Evolutionary conservation across 2,797 vertebrate genomes (phyloP), one percentile per base, ranked within the genome.

Genomic region (Melanotaenia trifasciata): DNA sequence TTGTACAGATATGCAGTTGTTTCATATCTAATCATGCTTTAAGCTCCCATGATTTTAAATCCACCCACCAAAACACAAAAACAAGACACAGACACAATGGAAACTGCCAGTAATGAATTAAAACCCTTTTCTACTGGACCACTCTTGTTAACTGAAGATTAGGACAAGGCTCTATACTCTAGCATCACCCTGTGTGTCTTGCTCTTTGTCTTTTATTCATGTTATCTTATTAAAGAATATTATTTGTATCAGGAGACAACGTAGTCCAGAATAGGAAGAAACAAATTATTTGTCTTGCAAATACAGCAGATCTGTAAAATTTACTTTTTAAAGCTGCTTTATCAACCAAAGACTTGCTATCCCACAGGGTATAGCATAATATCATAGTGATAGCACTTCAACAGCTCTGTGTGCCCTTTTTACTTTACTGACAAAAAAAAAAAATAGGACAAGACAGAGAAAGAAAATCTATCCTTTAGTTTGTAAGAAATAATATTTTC

Each of bases 1-100:
- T 73, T 59, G 65, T 67, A 59, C 14, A 22, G 79, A 68, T 81
- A 71, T 59, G 35, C 24, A 0, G 71, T 77, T 72, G 87, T 78
- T 74, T 87, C 77, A 84, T 74, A 79, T 87, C 69, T 84, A 68
- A 87, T 86, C 78, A 88, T 90, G 86, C 84, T 74, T 74, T 57
- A 59, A 77, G 77, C 74, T 76, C 89, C 73, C 63, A 84, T 83
- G 79, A 89, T 82, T 85, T 89, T 69, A 84, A 64, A 67, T 43
- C 30, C 60, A 20, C 57, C 54, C 72, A 26, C 62, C 54, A 74
- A 36, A 38, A 56, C 51, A 72, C 65, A 58, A 26, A 62, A 64
- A 28, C 50, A 24, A 13, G 12, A 63, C 57, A 16, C 1, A 4
- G 7, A 8, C 58, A 60, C 47, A 82, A 78, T 62, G 47, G 65